These are phyloP conservation scores for Heterocephalus glaber DNA, from an alignment of 2,113 vertebrate species.

Conservation along the genomic window DNA sequence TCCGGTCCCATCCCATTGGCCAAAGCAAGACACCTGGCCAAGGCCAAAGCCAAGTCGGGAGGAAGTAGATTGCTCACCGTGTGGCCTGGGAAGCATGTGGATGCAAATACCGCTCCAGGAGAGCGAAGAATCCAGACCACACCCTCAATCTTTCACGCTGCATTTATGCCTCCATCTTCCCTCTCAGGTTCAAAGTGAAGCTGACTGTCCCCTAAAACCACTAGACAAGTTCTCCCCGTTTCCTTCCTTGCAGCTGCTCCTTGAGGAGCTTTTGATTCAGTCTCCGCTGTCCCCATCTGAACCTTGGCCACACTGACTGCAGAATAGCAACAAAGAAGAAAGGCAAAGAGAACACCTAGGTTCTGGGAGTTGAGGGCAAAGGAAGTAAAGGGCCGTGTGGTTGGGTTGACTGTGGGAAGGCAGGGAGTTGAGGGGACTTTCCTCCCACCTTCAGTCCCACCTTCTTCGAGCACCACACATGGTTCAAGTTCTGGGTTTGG, in stretches of 20 bases:
- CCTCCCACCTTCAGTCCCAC: too few relatives aligned
- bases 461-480: background rate
- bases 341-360: background rate
- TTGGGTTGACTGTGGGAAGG: background rate
- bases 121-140: background rate
- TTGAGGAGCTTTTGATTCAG: background rate
- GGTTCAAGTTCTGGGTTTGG: background rate
- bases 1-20: background rate
- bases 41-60: background rate
- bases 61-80: rapidly evolving
- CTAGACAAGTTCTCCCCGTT: background rate
- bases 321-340: background rate
- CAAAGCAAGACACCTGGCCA: background rate
- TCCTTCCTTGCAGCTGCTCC: background rate
- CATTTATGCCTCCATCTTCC: background rate
- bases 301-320: background rate
- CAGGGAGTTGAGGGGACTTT: background rate
- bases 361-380: background rate
- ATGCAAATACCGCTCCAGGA: background rate
- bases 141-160: rapidly evolving
- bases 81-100: background rate
- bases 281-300: background rate
- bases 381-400: background rate
- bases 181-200: background rate
- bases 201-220: background rate